A percentile compares a stretch with the other conserved stretches of the same genome.
These are phyloP conservation scores for Thaleichthys pacificus DNA, from an alignment of 2,797 vertebrate genomes.

Conservation along the genomic window DNA sequence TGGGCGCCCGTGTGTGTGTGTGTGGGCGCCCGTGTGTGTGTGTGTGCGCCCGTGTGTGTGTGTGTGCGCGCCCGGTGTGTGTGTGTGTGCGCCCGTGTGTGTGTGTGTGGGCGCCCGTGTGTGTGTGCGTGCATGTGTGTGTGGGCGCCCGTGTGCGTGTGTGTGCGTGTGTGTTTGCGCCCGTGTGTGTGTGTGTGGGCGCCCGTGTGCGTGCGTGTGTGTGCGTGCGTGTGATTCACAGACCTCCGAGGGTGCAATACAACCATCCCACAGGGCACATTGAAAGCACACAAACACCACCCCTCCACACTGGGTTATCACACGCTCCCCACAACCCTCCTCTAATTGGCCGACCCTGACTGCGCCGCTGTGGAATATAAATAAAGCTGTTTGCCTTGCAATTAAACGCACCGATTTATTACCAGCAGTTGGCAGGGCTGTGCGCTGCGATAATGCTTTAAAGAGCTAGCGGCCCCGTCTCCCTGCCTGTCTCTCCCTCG, in stretches of 20 bases:
- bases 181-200: background rate
- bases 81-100: background rate
- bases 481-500: background rate
- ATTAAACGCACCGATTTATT: conserved; percentile 41
- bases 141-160: conserved; percentile 1
- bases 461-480: conserved; percentile 20
- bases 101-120: background rate
- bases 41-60: background rate
- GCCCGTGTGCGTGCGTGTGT: conserved; percentile 14
- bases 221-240: conserved; percentile 4
- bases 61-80: background rate
- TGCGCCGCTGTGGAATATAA: conserved; percentile 38
- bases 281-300: conserved; percentile 13
- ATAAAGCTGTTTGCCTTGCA: conserved; percentile 45
- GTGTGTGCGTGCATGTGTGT: conserved; percentile 8
- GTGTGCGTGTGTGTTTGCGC: background rate
- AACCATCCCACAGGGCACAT: background rate
- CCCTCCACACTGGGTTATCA: conserved; percentile 26
- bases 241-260: conserved; percentile 9
- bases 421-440: conserved; percentile 27
- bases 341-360: conserved; percentile 40
- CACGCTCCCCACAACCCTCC: conserved; percentile 22
- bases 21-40: background rate
- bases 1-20: background rate
- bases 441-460: conserved; percentile 32